Conservation (phyloP, 2,797 vertebrate genomes). For the Emys orbicularis region DNA sequence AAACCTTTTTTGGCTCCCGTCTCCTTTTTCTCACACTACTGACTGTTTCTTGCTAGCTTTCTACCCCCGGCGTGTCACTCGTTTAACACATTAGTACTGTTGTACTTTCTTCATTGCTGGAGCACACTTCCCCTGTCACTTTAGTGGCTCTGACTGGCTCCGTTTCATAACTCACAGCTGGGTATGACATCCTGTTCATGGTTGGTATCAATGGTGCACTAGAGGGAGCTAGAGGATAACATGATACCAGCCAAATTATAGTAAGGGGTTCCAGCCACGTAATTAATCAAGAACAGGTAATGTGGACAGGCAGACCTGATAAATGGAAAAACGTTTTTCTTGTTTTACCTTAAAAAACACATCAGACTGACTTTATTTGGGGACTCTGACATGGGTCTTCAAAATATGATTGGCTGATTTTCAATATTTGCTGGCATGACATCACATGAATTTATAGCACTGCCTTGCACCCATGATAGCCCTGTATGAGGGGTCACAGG, state of each 20-base stretch:
- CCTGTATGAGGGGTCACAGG: not conserved
- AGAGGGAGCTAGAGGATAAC: conserved; percentile 9
- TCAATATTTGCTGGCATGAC: not conserved
- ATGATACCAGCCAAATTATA: not conserved
- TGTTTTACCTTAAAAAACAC: not conserved
- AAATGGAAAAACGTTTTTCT: not conserved
- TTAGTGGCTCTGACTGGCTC: not conserved
- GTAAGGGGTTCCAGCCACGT: not conserved
- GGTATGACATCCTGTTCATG: not conserved
- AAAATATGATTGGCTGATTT: not conserved
- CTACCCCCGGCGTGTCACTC: not conserved
- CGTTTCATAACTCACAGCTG: not conserved
- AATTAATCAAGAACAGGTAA: not conserved
- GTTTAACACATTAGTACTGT: not conserved
- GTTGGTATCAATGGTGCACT: not conserved
- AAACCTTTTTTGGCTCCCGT: not conserved
- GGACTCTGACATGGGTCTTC: not conserved
- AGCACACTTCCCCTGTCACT: not conserved
- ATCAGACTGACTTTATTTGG: not conserved
- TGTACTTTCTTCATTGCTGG: not conserved
- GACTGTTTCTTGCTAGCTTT: not conserved
- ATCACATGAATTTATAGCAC: not conserved
- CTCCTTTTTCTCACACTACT: not conserved
- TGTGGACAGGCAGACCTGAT: not conserved
- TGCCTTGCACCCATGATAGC: not conserved